These are phyloP conservation scores for Urocynchramus pylzowi DNA, from an alignment of 2,113 vertebrate species.

Conservation along the genomic window DNA sequence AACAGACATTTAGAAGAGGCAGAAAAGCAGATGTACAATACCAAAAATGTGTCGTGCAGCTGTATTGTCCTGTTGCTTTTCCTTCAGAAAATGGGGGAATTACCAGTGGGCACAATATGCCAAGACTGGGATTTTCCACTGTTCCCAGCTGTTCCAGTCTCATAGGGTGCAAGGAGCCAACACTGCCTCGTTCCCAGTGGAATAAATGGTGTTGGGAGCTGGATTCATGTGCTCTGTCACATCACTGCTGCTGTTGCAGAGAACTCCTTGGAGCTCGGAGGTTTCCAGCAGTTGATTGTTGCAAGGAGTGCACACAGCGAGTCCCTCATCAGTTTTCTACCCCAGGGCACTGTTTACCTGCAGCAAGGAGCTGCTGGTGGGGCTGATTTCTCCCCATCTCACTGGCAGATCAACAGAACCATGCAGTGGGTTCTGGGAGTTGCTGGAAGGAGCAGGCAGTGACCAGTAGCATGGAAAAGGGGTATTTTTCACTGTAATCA, in stretches of 20 bases:
- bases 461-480: not conserved
- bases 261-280: not conserved
- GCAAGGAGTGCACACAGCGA: fast-evolving
- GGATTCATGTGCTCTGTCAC: not conserved
- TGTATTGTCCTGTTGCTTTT: not conserved
- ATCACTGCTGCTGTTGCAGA: not conserved
- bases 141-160: not conserved
- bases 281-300: not conserved
- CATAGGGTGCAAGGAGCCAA: not conserved
- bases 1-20: not conserved
- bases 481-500: fast-evolving
- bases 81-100: not conserved
- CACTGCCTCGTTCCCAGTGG: not conserved
- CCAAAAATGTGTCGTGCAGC: not conserved
- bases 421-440: not conserved
- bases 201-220: not conserved
- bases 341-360: not conserved
- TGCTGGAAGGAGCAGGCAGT: not conserved
- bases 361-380: not conserved
- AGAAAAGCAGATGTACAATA: not conserved
- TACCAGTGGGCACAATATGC: not conserved
- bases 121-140: not conserved
- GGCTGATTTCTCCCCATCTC: not conserved
- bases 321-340: not conserved
- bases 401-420: not conserved